Conservation (phyloP, 1,140 invertebrate species). For the Teleopsis dalmanni region DNA sequence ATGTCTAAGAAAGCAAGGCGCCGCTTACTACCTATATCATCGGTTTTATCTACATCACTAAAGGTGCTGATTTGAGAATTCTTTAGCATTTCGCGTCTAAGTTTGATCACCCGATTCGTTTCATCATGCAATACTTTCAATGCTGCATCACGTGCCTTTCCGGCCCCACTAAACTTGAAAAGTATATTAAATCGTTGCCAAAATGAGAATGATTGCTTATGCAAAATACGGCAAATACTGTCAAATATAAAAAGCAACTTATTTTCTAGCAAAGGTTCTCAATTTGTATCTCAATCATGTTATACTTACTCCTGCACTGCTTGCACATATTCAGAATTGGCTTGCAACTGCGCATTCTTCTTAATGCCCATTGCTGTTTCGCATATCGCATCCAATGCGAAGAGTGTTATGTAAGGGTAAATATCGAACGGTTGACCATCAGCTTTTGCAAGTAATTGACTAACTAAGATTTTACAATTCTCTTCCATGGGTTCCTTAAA, state of each 20-base stretch:
- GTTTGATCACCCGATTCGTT: slow-evolving; percentile 31
- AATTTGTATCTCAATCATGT: background rate
- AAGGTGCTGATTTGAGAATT: slow-evolving; percentile 16
- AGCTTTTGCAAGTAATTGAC: slow-evolving; percentile 24
- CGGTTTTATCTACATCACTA: slow-evolving; percentile 3
- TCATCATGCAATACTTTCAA: slow-evolving; percentile 29
- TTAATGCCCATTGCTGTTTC: slow-evolving; percentile 76
- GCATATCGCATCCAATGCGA: slow-evolving; percentile 71
- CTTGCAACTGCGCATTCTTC: slow-evolving; percentile 53
- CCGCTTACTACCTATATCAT: slow-evolving; percentile 38
- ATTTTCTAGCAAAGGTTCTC: background rate
- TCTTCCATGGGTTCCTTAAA: slow-evolving; percentile 60
- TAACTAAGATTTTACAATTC: slow-evolving; percentile 43
- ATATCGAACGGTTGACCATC: slow-evolving; percentile 50
- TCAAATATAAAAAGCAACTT: background rate
- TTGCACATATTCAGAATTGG: slow-evolving; percentile 56
- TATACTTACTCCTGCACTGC: slow-evolving; percentile 42
- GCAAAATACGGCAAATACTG: slow-evolving; percentile 43
- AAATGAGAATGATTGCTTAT: slow-evolving; percentile 51
- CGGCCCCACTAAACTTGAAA: slow-evolving; percentile 44
- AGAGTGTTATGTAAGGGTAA: slow-evolving; percentile 59
- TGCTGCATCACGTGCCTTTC: slow-evolving; percentile 17
- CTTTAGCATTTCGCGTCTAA: slow-evolving; percentile 25
- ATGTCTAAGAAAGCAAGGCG: slow-evolving; percentile 74
- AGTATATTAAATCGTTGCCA: slow-evolving; percentile 53